Conservation (phyloP, 2,797 vertebrate genomes). For the Pseudochirops corinnae region DNA sequence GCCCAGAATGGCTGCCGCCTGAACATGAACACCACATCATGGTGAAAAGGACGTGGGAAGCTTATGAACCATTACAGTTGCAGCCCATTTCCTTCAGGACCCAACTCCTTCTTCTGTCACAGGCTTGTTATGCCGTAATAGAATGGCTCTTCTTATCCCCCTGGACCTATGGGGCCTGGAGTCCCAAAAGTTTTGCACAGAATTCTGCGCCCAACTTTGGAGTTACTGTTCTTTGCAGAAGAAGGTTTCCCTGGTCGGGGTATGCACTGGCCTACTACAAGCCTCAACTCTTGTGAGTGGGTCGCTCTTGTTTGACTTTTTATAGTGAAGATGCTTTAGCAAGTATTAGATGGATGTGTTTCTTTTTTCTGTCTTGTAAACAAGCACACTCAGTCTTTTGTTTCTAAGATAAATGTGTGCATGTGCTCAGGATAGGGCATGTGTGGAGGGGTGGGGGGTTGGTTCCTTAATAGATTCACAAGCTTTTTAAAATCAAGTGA, state of each 20-base stretch:
- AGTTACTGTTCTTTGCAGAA: constrained; percentile 7
- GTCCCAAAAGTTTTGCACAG: neutral
- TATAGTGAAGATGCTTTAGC: constrained; percentile 10
- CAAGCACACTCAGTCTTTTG: neutral
- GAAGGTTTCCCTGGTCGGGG: constrained; percentile 5
- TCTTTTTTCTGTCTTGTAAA: constrained; percentile 30
- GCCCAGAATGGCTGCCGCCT: constrained; percentile 6
- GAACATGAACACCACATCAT: constrained; percentile 37
- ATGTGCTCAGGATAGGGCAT: neutral
- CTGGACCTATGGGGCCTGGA: constrained; percentile 16
- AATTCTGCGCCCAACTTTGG: neutral
- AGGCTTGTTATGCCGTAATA: constrained; percentile 67
- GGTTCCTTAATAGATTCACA: constrained; percentile 47
- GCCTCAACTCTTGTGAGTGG: constrained; percentile 26
- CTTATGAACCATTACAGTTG: constrained; percentile 42
- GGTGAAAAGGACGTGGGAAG: neutral
- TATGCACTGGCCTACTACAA: constrained; percentile 18
- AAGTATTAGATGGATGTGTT: constrained; percentile 19
- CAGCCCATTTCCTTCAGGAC: constrained; percentile 58
- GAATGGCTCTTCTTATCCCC: constrained; percentile 54
- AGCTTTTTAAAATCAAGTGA: constrained; percentile 20
- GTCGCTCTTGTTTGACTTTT: constrained; percentile 35
- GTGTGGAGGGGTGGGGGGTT: neutral
- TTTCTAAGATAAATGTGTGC: neutral
- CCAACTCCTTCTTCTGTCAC: constrained; percentile 56